Evolutionary conservation across 1,140 invertebrate genomes (phyloP).

Genomic region (Acromyrmex heyeri): DNA sequence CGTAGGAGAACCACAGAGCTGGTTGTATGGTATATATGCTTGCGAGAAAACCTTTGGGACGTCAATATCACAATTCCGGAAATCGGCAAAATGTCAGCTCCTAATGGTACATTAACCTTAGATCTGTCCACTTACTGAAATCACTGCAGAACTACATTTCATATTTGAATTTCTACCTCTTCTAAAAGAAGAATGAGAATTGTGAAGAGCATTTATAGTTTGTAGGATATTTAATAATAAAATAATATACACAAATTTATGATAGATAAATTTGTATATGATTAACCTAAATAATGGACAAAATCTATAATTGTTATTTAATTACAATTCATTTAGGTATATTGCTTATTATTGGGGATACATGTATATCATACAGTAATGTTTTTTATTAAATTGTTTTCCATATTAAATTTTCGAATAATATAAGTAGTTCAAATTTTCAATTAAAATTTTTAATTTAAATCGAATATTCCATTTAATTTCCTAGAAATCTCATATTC

Average conservation of each 20-base stretch:
- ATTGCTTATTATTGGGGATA: background rate
- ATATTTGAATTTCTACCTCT: background rate
- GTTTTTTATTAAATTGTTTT: constrained; percentile 53
- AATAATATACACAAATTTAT: background rate
- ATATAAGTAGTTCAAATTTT: background rate
- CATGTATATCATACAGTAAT: background rate
- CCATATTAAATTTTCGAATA: background rate
- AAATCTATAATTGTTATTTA: background rate
- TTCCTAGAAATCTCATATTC: constrained; percentile 76
- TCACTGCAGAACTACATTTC: background rate
- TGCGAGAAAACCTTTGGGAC: constrained; percentile 51
- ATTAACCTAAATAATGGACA: background rate
- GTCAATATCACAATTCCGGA: constrained; percentile 49
- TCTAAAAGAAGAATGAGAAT: constrained; percentile 15
- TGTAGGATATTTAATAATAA: background rate
- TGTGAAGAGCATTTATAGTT: background rate
- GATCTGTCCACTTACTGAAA: constrained; percentile 29
- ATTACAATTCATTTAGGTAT: background rate
- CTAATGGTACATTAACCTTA: constrained; percentile 62
- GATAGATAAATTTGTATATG: background rate
- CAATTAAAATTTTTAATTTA: background rate
- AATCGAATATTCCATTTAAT: constrained; percentile 70
- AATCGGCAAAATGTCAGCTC: constrained; percentile 41
- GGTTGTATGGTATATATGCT: constrained; percentile 14
- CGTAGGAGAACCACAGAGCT: constrained; percentile 18